phyloP scores from a whole-genome alignment of 2,888 invertebrate species.

The Eulithis testata region DNA sequence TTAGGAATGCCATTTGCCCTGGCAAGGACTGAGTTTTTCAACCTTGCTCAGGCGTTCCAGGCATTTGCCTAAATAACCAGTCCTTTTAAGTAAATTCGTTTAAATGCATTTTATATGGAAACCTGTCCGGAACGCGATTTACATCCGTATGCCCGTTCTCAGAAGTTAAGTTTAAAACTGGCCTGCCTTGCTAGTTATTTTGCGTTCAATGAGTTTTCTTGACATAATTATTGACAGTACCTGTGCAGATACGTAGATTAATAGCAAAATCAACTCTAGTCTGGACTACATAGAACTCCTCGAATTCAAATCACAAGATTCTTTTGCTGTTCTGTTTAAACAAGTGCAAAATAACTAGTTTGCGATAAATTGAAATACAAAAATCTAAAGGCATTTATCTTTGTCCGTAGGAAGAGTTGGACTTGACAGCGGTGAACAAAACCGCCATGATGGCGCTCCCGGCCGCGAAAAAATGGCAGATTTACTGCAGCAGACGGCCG shows the following conservation, averaged over 20 bases:
- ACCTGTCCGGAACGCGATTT: constrained; percentile 31
- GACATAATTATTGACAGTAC: constrained; percentile 8
- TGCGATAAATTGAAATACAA: not conserved
- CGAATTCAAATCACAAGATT: too few species aligned
- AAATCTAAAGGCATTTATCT: constrained; percentile 4
- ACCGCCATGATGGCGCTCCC: constrained; percentile 97
- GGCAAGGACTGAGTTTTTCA: constrained; percentile 21
- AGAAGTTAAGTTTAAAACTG: constrained; percentile 21
- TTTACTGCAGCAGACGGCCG: constrained; percentile 95
- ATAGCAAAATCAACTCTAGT: not conserved
- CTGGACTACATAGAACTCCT: too few species aligned
- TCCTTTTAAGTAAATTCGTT: constrained; percentile 18
- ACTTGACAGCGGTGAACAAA: constrained; percentile 96
- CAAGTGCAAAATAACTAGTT: too few species aligned
- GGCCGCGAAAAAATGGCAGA: constrained; percentile 98
- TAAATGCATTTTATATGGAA: constrained; percentile 33
- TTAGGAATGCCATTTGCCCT: constrained; percentile 30
- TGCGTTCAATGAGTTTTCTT: constrained; percentile 19
- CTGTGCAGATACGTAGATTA: not conserved
- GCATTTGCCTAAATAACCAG: constrained; percentile 31
- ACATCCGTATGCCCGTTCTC: constrained; percentile 38
- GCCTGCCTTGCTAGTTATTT: constrained; percentile 19
- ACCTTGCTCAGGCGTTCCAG: constrained; percentile 24
- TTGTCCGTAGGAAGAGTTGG: constrained; percentile 92
- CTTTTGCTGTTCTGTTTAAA: too few species aligned